A percentile compares a stretch with the other conserved stretches of the same genome.
Conservation (phyloP, 35 echinoderm and acorn worm genomes). For the Anneissia japonica region DNA sequence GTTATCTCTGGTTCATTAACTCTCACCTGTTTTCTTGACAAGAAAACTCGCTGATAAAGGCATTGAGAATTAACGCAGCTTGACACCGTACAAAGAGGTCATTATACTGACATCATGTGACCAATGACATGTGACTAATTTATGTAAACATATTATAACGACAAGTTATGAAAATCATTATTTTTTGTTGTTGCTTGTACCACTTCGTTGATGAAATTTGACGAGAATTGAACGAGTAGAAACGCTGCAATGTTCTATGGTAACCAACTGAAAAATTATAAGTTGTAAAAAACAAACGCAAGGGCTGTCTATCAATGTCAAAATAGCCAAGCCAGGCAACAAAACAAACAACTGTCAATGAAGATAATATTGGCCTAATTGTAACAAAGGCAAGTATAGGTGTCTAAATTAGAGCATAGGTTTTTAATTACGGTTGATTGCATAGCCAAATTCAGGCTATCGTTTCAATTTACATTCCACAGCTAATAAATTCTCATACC, state of each 20-base stretch:
- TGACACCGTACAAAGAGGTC: neutral
- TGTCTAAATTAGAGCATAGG: neutral
- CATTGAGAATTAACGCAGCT: neutral
- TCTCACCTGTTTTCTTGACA: neutral
- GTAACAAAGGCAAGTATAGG: neutral
- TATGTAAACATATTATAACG: neutral
- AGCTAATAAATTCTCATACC: neutral
- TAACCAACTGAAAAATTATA: neutral
- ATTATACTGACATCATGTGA: neutral
- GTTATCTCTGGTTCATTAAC: neutral
- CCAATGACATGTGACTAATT: neutral
- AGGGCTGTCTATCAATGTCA: neutral
- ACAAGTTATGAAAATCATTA: neutral
- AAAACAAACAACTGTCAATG: neutral
- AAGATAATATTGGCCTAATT: no score
- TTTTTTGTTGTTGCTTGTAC: neutral
- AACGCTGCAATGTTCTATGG: neutral
- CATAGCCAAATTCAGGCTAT: neutral
- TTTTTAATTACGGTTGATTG: neutral
- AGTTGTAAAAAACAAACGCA: neutral
- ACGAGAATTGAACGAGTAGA: neutral
- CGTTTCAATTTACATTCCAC: neutral
- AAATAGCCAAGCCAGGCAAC: neutral
- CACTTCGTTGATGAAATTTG: neutral
- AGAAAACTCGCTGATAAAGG: neutral